Conservation (phyloP, 2,797 vertebrate genomes). For the Etheostoma perlongum region DNA sequence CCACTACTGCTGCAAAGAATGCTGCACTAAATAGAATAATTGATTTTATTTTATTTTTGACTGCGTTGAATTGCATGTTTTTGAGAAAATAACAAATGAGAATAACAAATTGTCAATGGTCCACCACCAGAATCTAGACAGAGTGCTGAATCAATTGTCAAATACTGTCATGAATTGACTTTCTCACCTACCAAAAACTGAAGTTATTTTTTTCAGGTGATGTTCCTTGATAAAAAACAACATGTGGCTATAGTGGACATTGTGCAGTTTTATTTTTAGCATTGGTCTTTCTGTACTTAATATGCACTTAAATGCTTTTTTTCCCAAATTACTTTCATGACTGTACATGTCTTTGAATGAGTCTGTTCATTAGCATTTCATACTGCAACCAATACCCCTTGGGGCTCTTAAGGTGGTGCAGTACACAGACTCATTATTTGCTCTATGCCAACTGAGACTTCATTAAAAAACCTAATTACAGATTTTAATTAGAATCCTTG, state of each 20-base stretch:
- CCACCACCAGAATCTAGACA: not conserved
- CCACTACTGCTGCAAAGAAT: slow-evolving; percentile 1
- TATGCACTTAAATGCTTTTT: slow-evolving; percentile 9
- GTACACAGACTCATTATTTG: slow-evolving; percentile 78
- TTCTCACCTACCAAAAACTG: not conserved
- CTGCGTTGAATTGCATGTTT: not conserved
- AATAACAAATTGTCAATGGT: no score
- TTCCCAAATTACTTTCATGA: slow-evolving; percentile 25
- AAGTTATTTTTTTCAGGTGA: not conserved
- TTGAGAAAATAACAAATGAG: not conserved
- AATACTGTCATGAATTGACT: not conserved
- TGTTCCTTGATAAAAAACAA: not conserved
- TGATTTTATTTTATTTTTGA: slow-evolving; percentile 25
- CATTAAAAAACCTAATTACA: slow-evolving; percentile 82
- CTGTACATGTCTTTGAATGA: slow-evolving; percentile 62
- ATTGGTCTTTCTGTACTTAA: not conserved
- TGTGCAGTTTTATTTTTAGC: slow-evolving; percentile 4
- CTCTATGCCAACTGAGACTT: slow-evolving; percentile 78
- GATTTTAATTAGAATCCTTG: slow-evolving; percentile 82
- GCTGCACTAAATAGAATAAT: slow-evolving; percentile 27
- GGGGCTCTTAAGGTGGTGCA: slow-evolving; percentile 70
- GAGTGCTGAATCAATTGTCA: no score
- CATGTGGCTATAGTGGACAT: not conserved
- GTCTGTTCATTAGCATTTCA: slow-evolving; percentile 78
- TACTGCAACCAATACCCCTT: slow-evolving; percentile 66